A percentile compares a stretch with the other conserved stretches of the same genome.
Conservation (phyloP, 2,888 invertebrate species). For the Coecobrya sp. region DNA sequence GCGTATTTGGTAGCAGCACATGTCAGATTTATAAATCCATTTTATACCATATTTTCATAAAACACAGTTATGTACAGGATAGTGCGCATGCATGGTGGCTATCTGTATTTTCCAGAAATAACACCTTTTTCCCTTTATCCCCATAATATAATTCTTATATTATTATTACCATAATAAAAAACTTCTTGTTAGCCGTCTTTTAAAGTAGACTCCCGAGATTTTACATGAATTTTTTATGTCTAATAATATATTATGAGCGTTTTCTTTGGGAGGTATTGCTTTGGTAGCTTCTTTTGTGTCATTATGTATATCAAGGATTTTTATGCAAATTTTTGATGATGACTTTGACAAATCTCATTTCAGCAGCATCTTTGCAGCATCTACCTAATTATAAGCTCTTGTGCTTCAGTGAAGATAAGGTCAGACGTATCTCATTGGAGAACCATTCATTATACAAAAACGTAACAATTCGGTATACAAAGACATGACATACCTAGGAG, state of each 20-base stretch:
- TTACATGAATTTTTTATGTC: constrained; percentile 9
- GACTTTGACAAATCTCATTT: not conserved
- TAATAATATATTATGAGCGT: not conserved
- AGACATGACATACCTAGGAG: not conserved
- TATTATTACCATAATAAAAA: not conserved
- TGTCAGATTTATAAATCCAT: too few species aligned
- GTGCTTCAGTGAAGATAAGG: constrained; percentile 19
- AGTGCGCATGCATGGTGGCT: not conserved
- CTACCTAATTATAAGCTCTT: constrained; percentile 47
- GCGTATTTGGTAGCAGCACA: not conserved
- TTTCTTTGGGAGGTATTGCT: not conserved
- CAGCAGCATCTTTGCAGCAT: not conserved
- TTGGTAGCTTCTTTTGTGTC: not conserved
- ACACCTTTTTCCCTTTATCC: not conserved
- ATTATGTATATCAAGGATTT: not conserved
- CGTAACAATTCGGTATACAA: not conserved
- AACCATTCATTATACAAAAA: constrained; percentile 36
- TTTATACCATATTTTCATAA: not conserved
- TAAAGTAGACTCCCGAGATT: constrained; percentile 21
- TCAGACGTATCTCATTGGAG: constrained; percentile 47
- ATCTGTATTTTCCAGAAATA: not conserved
- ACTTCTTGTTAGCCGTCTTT: not conserved
- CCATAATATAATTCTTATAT: not conserved
- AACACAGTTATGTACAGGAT: not conserved
- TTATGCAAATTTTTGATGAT: constrained; percentile 12